Percentiles rank a stretch among this genome's conserved stretches.
Conservation (phyloP, 2,113 vertebrate genomes). For the Tursiops truncatus region DNA sequence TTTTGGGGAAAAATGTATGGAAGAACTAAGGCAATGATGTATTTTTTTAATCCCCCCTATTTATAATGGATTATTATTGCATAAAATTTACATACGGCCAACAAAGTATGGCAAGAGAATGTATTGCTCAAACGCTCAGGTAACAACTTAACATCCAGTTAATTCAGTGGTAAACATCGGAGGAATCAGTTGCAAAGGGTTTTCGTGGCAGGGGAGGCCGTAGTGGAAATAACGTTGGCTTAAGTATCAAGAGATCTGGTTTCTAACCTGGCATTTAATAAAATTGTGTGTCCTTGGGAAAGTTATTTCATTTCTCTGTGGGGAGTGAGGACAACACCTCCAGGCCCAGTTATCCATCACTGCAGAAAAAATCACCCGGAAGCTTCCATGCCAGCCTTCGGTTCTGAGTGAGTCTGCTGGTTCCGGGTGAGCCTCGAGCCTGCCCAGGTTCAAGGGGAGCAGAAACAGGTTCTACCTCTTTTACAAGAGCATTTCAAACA, state of each 20-base stretch:
- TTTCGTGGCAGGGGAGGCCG: not conserved
- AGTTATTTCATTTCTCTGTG: not conserved
- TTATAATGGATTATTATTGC: not conserved
- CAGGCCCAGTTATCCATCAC: rapidly evolving
- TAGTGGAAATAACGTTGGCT: not conserved
- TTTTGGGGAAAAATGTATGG: not conserved
- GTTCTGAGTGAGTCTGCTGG: not conserved
- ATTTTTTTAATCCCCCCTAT: not conserved
- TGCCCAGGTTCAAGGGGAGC: not conserved
- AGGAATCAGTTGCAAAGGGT: not conserved
- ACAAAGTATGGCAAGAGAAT: not conserved
- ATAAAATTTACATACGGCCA: not conserved
- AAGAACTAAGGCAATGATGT: not conserved
- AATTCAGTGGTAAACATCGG: not conserved
- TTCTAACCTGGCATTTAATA: not conserved
- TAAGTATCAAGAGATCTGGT: not conserved
- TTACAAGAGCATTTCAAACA: not conserved
- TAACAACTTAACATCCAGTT: not conserved
- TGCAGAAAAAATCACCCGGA: rapidly evolving
- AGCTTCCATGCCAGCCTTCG: not conserved
- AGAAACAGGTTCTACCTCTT: rapidly evolving
- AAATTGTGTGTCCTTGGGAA: not conserved
- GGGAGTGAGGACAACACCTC: not conserved
- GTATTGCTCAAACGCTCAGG: not conserved
- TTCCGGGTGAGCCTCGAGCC: not conserved